phyloP scores from a whole-genome alignment of 2,113 vertebrate genomes.

The Sakesphorus luctuosus region DNA sequence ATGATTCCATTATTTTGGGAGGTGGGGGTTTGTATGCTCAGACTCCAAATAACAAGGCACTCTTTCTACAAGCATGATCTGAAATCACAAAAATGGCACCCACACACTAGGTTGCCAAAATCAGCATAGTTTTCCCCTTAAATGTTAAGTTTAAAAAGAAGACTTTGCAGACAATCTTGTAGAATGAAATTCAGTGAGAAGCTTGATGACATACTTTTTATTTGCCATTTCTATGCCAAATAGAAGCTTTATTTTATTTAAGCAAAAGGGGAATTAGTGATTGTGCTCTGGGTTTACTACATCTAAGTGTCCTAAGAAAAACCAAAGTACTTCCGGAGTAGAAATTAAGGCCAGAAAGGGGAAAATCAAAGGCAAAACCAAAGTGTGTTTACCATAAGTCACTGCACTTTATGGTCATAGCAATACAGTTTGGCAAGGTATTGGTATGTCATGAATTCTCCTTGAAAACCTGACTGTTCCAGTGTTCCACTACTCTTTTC shows the following conservation, averaged over 20 bases:
- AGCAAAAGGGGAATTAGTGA: neutral
- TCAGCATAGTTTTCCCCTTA: neutral
- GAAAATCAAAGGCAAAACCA: neutral
- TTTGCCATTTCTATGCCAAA: neutral
- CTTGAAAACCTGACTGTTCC: neutral
- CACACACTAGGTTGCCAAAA: neutral
- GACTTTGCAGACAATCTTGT: neutral
- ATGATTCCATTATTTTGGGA: neutral
- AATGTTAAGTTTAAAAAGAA: neutral
- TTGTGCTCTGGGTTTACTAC: neutral
- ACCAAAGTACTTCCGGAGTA: neutral
- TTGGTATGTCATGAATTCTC: neutral
- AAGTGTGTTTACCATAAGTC: neutral
- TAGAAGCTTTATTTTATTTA: neutral
- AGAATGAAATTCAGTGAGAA: neutral
- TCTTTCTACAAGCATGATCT: neutral
- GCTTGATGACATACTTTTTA: neutral
- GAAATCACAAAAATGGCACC: neutral
- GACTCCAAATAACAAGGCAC: neutral
- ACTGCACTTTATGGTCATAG: neutral
- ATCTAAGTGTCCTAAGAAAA: neutral
- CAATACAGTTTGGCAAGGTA: neutral
- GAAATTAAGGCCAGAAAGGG: neutral
- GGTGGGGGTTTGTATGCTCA: neutral
- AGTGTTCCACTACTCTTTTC: neutral